Base-by-base conservation (phyloP, 2,888 invertebrate genomes). In the Drosophila kanekoi region DNA sequence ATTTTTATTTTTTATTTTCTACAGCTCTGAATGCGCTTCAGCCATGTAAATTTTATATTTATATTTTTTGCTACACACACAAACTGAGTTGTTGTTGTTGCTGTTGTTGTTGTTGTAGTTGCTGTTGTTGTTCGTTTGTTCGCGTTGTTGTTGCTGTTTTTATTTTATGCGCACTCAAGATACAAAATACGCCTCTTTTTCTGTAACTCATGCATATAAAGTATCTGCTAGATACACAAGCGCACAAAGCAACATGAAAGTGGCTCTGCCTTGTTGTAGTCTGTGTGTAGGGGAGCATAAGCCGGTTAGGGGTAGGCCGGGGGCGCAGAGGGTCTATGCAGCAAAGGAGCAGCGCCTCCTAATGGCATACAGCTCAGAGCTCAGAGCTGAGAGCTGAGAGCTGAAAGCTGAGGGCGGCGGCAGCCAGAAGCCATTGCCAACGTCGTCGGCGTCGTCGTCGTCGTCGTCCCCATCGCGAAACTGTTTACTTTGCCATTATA, bases 131-230 rank as follows among this genome's bases (percentile, higher is more conserved):
- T 37, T 74, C 28, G 40, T 28, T 28, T 28, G 28, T 8, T 28
- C 28, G 8, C 8, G 28, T 28, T 28, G 28, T 28, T 66, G 58
- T 51, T 63, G 47, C 28, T 73, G 72, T 60, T 72, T 78, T 69
- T 74, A 69, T 77, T 67, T 78, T 66, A 77, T 78, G 77, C 63
- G 78, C 78, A 72, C 76, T 66, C 69, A 69, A 71, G 64, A 81
- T 71, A 72, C 80, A 76, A 76, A 78, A 72, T 80, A 87, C 84
- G 88, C 84, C 88, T 87, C 86, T 73, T 82, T 84, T 85, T 75
- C 81, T 77, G 80, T 84, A 85, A 86, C 88, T 88, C 89, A 85
- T 85, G 85, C 85, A 85, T 85, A 88, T 88, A 85, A 85, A 85
- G 85, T 86, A 88, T 78, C 87, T 86, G 86, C 71, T 83, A 87